A percentile compares a stretch with the other conserved stretches of the same genome.
Evolutionary conservation across 2,888 invertebrate genomes (phyloP).

Genomic region (Eremobia ochroleuca): DNA sequence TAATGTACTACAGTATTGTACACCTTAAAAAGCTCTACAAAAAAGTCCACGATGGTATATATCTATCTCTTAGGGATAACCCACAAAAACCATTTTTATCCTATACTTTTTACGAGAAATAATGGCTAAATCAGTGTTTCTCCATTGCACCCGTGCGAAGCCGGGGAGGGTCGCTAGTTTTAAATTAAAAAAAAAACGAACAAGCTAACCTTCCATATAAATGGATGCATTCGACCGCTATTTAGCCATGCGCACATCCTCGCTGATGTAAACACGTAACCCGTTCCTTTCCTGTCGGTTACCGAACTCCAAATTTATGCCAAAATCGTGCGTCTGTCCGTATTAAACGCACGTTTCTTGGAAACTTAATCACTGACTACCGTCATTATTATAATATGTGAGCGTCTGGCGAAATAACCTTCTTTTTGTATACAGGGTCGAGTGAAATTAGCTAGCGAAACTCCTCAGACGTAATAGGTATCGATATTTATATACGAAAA

Average conservation of each 20-base stretch:
- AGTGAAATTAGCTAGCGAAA: neutral
- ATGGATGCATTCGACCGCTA: neutral
- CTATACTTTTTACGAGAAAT: too few relatives aligned
- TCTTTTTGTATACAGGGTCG: neutral
- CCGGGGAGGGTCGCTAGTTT: too few relatives aligned
- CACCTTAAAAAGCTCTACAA: too few relatives aligned
- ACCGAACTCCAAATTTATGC: slow-evolving; percentile 30
- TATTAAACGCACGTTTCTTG: slow-evolving; percentile 38
- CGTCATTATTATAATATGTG: slow-evolving; percentile 34
- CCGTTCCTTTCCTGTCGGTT: slow-evolving; percentile 6
- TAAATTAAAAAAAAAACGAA: too few relatives aligned
- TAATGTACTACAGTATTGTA: too few relatives aligned
- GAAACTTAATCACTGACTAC: slow-evolving; percentile 42
- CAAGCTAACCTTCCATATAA: neutral
- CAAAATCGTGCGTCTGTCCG: slow-evolving; percentile 33
- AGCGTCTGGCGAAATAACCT: neutral
- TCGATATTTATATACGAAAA: neutral
- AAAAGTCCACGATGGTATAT: too few relatives aligned
- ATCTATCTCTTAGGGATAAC: too few relatives aligned
- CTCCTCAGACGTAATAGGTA: neutral
- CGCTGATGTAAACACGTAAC: neutral
- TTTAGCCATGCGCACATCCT: neutral
- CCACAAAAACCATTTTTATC: too few relatives aligned
- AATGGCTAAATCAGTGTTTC: too few relatives aligned
- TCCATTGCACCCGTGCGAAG: too few relatives aligned